Percentiles rank a stretch among this genome's conserved stretches.
phyloP scores from a whole-genome alignment of 2,113 vertebrate genomes.

The Callorhinus ursinus region DNA sequence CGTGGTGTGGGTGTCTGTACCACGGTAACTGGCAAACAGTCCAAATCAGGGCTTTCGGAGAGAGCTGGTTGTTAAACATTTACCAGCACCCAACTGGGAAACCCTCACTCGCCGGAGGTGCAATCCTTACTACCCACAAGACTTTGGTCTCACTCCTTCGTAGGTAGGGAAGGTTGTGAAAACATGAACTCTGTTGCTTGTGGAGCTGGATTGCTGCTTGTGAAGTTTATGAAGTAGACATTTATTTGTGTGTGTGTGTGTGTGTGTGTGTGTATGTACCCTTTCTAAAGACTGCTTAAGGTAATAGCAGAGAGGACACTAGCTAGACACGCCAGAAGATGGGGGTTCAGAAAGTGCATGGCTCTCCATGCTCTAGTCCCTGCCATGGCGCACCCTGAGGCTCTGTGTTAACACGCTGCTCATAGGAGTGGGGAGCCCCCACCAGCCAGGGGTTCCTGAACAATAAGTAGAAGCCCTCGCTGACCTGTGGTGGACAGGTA shows the following conservation, averaged over 20 bases:
- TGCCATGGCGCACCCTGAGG: accelerated
- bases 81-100: neutral
- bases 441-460: neutral
- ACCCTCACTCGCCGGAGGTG: neutral
- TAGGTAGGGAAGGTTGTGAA: neutral
- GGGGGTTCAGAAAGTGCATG: neutral
- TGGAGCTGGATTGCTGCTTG: no score
- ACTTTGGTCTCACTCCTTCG: neutral
- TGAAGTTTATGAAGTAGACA: neutral
- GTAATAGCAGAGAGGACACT: neutral
- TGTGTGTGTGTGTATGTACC: neutral
- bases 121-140: neutral
- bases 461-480: no score
- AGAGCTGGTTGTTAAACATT: neutral
- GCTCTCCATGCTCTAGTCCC: neutral
- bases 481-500: neutral
- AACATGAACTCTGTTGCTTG: neutral
- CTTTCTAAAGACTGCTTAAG: neutral
- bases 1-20: neutral
- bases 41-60: neutral
- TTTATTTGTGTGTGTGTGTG: neutral
- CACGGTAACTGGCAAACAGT: neutral
- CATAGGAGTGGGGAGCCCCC: neutral
- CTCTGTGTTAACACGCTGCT: neutral
- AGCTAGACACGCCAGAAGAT: neutral